Evolutionary conservation across 2,113 vertebrate species (phyloP), one percentile per base, ranked within the genome.

Genomic region (Dasyprocta punctata): DNA sequence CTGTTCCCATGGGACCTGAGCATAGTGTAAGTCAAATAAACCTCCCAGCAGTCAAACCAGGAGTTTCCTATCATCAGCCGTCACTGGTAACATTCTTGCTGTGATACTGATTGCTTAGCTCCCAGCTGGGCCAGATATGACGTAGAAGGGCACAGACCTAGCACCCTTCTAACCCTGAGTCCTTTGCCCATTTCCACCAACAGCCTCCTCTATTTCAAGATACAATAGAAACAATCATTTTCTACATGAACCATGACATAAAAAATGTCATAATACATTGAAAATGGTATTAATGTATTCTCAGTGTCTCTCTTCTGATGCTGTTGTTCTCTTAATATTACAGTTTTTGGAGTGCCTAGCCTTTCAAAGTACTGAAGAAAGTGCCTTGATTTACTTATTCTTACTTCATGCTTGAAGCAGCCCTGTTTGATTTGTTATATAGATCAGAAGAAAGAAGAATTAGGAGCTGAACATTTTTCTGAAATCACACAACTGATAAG

Each of bases 301-400:
- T 77, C 24, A 41, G 0, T 78, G 13, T 82, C 36, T n/a, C 30
- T 33, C 36, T 71, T 3, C 13, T 24, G 3, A 2, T 22, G 10
- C n/a, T 26, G 0, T 41, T 67, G 3, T n/a, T 30, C 1, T 54
- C n/a, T 7, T 78, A 2, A 4, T 5, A 13, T 2, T 7, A 36
- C 33, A 5, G 14, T 4, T 80, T 81, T 16, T 26, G 28, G 30
- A 82, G 47, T 89, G 65, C 0, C 22, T 33, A 33, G 36, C 6
- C 14, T 56, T 30, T 16, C 24, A 54, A 52, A 20, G 5, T 5
- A 10, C 49, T 58, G 36, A 19, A 65, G 60, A 75, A 3, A 1
- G 22, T 54, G 8, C 13, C 78, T 88, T 49, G 14, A 0, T 7
- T 82, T 16, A 30, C 2, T 26, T n/a, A 36, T 16, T 49, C 83